Evolutionary conservation across 2,113 vertebrate genomes (phyloP).

Genomic region (Kobus ellipsiprymnus): DNA sequence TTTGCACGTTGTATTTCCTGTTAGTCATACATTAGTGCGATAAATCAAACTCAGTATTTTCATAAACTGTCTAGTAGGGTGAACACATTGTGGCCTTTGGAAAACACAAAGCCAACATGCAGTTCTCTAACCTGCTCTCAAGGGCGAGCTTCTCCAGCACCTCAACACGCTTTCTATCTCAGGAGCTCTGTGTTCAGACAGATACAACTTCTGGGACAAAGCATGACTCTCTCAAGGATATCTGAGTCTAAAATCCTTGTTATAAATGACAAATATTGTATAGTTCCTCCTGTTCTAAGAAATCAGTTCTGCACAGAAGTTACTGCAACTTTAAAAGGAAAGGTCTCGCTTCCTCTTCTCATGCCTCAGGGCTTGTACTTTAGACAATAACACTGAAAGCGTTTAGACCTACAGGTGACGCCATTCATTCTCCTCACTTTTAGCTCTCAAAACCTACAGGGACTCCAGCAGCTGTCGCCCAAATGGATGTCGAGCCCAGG

Average conservation of each 20-base stretch:
- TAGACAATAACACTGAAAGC: not conserved
- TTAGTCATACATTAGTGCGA: not conserved
- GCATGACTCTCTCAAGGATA: not conserved
- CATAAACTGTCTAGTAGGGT: not conserved
- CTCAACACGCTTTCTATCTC: not conserved
- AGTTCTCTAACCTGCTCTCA: not conserved
- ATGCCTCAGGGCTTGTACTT: not conserved
- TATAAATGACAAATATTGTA: not conserved
- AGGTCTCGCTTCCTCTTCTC: not conserved
- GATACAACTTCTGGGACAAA: not conserved
- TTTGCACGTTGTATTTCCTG: not conserved
- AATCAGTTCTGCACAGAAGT: not conserved
- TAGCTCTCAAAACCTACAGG: constrained; percentile 84
- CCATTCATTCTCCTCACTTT: constrained; percentile 5
- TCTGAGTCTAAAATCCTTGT: not conserved
- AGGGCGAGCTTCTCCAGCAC: not conserved
- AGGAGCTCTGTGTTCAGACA: not conserved
- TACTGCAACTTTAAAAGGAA: not conserved
- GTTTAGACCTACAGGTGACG: not conserved
- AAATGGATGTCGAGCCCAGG: constrained; percentile 97
- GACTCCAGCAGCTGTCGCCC: constrained; percentile 96
- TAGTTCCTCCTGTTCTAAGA: not conserved
- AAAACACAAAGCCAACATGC: not conserved
- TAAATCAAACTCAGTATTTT: not conserved
- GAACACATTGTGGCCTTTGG: not conserved